Evolutionary conservation across 1,140 invertebrate species (phyloP), one percentile per base, ranked within the genome.

Genomic region (Drosophila ananassae): DNA sequence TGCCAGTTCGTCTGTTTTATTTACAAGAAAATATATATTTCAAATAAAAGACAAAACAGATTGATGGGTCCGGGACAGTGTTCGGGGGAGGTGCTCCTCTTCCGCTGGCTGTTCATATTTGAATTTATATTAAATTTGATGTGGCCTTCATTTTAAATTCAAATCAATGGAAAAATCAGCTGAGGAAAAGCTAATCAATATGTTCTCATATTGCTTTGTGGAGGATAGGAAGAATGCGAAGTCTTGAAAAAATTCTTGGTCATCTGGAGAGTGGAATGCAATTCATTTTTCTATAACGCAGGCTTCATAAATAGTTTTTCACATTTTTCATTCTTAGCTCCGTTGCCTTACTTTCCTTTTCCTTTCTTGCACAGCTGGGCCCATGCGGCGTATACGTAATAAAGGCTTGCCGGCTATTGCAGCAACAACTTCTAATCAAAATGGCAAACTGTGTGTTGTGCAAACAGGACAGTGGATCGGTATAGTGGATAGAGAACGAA

Each of bases 51-150:
- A 30, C 30, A 21, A 10, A 21, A 34, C 57, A 37, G 44, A 67
- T 52, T 52, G 60, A 67, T 25, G n/a, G 21, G 25, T 17, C 17
- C 17, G 17, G 17, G 17, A 17, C 17, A 17, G 17, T 17, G 32
- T 28, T 32, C 2, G 62, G 21, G 47, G 12, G 5, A 0, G 28
- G 22, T n/a, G 25, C 8, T 41, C 39, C 47, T 63, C 46, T 22
- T 37, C 13, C 34, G 28, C 44, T 39, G 66, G 32, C 34, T 63
- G 48, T 34, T 64, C 39, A 55, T 67, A 76, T 85, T 85, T 87
- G 83, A 87, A 85, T 85, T 69, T 77, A 85, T 85, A 85, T 85
- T 85, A 87, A 82, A 85, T 81, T 87, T 46, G 69, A 25, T 57
- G 32, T 56, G 62, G 59, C 47, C 57, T 62, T 87, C 82, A 85